phyloP scores from a whole-genome alignment of 2,888 invertebrate genomes.

The Drosophila villosipedis region DNA sequence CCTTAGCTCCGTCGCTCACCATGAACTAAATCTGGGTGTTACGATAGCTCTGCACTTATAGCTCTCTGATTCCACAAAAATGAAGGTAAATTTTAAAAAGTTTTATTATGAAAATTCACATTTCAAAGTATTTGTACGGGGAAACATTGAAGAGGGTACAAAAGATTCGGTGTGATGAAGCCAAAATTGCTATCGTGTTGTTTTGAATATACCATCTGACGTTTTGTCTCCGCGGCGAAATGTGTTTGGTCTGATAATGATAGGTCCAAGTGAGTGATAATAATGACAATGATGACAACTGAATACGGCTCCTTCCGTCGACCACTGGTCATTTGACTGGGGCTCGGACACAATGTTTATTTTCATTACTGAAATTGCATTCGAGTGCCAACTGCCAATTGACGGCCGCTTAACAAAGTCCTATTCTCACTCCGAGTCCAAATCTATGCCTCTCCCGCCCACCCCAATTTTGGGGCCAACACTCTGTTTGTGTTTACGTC shows the following conservation, averaged over 20 bases:
- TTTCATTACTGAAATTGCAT: conserved; percentile 82
- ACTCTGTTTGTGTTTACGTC: conserved; percentile 71
- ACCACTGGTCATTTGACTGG: conserved; percentile 41
- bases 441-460: not conserved
- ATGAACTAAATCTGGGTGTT: not conserved
- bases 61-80: not conserved
- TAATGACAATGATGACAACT: conserved; percentile 62
- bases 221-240: conserved; percentile 6
- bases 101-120: not conserved
- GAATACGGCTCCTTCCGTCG: conserved; percentile 31
- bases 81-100: not conserved
- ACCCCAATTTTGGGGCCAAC: conserved; percentile 15
- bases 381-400: conserved; percentile 78
- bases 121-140: not conserved
- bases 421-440: conserved; percentile 18
- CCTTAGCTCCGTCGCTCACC: not conserved
- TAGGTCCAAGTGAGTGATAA: conserved; percentile 57
- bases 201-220: conserved; percentile 58
- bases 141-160: not conserved
- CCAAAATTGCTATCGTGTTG: conserved; percentile 38
- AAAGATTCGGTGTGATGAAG: conserved; percentile 1
- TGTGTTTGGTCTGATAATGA: conserved; percentile 44
- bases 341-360: conserved; percentile 66
- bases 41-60: not conserved
- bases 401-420: conserved; percentile 34